phyloP scores from a whole-genome alignment of 2,888 invertebrate species.

The Exephanes ischioxanthus region DNA sequence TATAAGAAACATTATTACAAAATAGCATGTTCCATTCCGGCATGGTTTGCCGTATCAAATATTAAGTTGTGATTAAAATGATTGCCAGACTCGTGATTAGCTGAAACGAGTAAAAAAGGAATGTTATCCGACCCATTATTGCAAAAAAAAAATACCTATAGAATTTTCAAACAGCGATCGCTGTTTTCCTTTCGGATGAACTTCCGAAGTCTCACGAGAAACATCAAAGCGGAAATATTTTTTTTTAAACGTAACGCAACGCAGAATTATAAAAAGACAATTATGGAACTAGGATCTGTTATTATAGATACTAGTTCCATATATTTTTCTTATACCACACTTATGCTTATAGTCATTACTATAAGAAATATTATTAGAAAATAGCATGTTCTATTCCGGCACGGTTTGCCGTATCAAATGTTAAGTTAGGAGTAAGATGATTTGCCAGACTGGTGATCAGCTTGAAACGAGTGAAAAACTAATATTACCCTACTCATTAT shows the following conservation, averaged over 20 bases:
- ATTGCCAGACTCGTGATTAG: neutral
- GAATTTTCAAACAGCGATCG: too few species aligned
- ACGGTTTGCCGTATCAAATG: neutral
- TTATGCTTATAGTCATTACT: neutral
- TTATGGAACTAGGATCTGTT: too few species aligned
- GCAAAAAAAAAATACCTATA: neutral
- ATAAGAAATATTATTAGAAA: too few species aligned
- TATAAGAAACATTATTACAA: too few species aligned
- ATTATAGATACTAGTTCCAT: too few species aligned
- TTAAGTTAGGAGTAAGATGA: neutral
- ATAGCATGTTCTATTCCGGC: too few species aligned
- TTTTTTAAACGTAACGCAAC: neutral
- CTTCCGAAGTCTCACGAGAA: constrained; percentile 8
- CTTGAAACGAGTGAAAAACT: neutral
- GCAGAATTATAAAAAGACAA: neutral
- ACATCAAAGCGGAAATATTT: neutral
- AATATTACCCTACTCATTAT: neutral
- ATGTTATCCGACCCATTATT: neutral
- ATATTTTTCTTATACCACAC: too few species aligned
- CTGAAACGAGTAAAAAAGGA: neutral
- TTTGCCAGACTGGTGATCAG: neutral
- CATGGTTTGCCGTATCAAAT: neutral
- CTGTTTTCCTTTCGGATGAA: too few species aligned
- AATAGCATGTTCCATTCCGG: too few species aligned
- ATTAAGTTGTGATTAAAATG: neutral